Evolutionary conservation across 2,888 invertebrate genomes (phyloP).

Genomic region (Stenolophus ochropezus): DNA sequence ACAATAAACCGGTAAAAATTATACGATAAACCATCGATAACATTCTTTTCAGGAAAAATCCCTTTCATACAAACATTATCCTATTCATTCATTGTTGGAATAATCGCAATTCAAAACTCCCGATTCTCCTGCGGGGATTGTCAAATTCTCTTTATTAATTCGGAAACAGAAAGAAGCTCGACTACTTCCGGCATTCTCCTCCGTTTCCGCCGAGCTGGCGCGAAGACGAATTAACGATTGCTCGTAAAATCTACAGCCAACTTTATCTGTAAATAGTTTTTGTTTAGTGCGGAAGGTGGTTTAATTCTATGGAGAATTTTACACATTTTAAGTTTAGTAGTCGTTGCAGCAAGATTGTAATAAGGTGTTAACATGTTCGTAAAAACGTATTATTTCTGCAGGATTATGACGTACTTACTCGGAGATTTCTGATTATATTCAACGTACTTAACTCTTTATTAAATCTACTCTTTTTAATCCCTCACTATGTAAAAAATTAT

Average conservation of each 20-base stretch:
- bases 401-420: not conserved
- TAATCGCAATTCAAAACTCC: conserved; percentile 11
- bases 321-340: conserved; percentile 19
- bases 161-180: conserved; percentile 18
- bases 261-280: conserved; percentile 32
- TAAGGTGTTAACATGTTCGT: not conserved
- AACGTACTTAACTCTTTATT: not conserved
- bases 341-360: not conserved
- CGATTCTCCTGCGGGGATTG: conserved; percentile 8
- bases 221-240: conserved; percentile 14
- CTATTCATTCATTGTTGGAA: not conserved
- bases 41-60: not conserved
- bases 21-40: not conserved
- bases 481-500: not conserved
- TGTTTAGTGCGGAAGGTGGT: conserved; percentile 13
- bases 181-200: conserved; percentile 11
- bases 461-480: not conserved
- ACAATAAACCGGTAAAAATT: not conserved
- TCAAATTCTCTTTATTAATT: conserved; percentile 25
- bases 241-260: conserved; percentile 27
- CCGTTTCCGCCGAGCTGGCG: conserved; percentile 19
- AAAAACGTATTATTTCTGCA: not conserved
- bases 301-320: conserved; percentile 32
- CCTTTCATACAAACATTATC: not conserved
- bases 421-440: not conserved